Evolutionary conservation across 2,888 invertebrate species (phyloP).

Genomic region (Crepidodera aurea): DNA sequence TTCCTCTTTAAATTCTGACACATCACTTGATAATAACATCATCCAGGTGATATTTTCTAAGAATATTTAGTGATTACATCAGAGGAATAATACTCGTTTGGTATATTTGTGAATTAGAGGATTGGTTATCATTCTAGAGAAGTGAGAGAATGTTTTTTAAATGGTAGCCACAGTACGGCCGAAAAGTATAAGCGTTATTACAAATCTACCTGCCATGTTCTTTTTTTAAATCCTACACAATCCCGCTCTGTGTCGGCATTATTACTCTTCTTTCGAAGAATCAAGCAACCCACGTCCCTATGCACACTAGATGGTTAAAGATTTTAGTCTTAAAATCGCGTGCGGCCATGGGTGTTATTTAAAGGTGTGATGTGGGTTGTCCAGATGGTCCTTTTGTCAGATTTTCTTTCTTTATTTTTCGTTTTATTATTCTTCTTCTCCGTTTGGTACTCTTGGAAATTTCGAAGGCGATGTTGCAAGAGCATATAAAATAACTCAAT

Average conservation of each 20-base stretch:
- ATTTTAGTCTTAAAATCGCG: slow-evolving; percentile 35
- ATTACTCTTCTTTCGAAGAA: not conserved
- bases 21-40: too few relatives aligned
- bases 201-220: not conserved
- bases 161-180: too few relatives aligned
- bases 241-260: slow-evolving; percentile 1
- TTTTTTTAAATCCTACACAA: slow-evolving; percentile 3
- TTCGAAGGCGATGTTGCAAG: not conserved
- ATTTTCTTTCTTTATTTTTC: slow-evolving; percentile 12
- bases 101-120: too few relatives aligned
- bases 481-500: too few relatives aligned
- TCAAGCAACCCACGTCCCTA: not conserved
- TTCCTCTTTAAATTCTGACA: too few relatives aligned
- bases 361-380: slow-evolving; percentile 53
- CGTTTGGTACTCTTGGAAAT: not conserved
- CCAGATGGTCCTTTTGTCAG: slow-evolving; percentile 48
- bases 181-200: too few relatives aligned
- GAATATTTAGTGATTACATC: too few relatives aligned
- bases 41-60: too few relatives aligned
- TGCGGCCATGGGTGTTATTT: slow-evolving; percentile 36
- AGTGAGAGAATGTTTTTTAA: too few relatives aligned
- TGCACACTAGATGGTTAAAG: not conserved
- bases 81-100: too few relatives aligned
- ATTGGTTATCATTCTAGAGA: too few relatives aligned
- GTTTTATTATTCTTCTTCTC: not conserved